phyloP scores from a whole-genome alignment of 1,140 invertebrate species.

The Rhynchophorus ferrugineus region DNA sequence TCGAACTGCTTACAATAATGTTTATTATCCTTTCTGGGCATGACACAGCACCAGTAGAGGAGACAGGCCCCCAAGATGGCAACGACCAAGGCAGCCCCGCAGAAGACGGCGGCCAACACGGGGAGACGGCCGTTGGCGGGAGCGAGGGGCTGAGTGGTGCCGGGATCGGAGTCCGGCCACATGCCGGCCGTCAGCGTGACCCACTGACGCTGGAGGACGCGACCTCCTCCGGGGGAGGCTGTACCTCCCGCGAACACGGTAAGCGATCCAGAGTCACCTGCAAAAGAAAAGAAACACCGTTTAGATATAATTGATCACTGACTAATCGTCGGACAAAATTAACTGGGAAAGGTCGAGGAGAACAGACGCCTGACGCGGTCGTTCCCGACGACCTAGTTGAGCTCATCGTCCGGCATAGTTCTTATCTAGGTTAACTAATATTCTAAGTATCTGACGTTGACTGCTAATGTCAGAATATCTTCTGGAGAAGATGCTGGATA shows the following conservation, averaged over 20 bases:
- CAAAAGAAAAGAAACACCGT: conserved; percentile 1
- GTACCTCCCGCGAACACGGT: conserved; percentile 14
- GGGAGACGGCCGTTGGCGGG: conserved; percentile 44
- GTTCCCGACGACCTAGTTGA: too few relatives aligned
- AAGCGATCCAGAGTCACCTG: conserved; percentile 15
- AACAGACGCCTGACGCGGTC: too few relatives aligned
- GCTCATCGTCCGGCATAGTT: too few relatives aligned
- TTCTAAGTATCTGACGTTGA: too few relatives aligned
- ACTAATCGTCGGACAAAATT: too few relatives aligned
- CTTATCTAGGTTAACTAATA: too few relatives aligned
- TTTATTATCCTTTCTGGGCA: conserved; percentile 43
- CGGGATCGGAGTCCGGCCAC: conserved; percentile 38
- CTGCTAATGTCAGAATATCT: too few relatives aligned
- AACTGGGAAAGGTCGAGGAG: too few relatives aligned
- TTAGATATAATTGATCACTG: background rate
- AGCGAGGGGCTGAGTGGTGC: conserved; percentile 39
- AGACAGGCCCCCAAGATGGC: conserved; percentile 42
- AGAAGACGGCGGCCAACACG: conserved; percentile 45
- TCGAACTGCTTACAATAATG: conserved; percentile 46
- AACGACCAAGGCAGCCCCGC: conserved; percentile 44
- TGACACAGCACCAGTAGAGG: conserved; percentile 47
- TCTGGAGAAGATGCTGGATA: too few relatives aligned
- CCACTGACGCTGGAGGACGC: conserved; percentile 43
- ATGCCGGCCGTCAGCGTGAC: conserved; percentile 47
- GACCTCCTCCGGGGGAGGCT: conserved; percentile 17